Conservation (phyloP, 2,113 vertebrate genomes). For the Esox niger region DNA sequence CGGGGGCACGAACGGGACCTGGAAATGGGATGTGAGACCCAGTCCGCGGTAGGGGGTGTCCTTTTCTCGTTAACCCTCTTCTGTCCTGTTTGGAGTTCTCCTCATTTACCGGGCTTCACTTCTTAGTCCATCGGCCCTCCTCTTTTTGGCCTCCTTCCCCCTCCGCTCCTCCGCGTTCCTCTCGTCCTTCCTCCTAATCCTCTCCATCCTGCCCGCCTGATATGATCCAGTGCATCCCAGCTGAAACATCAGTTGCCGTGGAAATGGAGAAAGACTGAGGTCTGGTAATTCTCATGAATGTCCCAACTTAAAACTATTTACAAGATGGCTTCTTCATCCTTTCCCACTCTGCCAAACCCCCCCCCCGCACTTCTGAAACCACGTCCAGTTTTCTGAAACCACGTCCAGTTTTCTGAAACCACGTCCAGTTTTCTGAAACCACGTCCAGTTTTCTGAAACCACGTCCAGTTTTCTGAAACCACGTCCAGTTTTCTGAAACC, state of each 20-base stretch:
- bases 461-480: too few relatives aligned
- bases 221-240: conserved; percentile 15
- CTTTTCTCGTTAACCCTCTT: conserved; percentile 11
- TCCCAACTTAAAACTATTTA: conserved; percentile 15
- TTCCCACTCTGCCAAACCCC: background rate
- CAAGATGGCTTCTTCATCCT: conserved; percentile 14
- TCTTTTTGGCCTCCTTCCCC: background rate
- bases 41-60: too few relatives aligned
- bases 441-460: too few relatives aligned
- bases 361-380: too few relatives aligned
- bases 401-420: too few relatives aligned
- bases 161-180: background rate
- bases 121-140: background rate
- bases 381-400: too few relatives aligned
- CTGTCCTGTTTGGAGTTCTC: background rate
- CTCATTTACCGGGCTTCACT: background rate
- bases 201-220: conserved; percentile 1
- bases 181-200: background rate
- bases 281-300: conserved; percentile 60
- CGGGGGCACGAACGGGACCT: too few relatives aligned
- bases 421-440: too few relatives aligned
- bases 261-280: conserved; percentile 22
- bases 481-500: too few relatives aligned
- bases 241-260: conserved; percentile 36
- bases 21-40: too few relatives aligned